Conservation (phyloP, 92 coral and sea anemone genomes). For the Galaxea fascicularis region DNA sequence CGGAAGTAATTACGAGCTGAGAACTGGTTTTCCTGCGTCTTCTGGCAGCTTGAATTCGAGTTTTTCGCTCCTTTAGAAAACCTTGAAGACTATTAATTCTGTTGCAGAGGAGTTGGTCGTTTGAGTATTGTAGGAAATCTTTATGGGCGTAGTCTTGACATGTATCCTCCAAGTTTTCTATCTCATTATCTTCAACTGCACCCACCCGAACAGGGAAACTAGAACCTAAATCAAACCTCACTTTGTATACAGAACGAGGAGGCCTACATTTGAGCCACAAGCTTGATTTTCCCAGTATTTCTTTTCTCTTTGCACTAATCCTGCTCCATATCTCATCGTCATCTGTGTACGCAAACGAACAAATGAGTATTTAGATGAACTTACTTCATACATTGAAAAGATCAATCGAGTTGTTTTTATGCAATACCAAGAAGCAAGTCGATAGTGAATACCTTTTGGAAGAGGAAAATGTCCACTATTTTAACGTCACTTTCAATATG, state of each 20-base stretch:
- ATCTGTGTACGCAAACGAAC: background rate
- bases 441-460: too few relatives aligned
- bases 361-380: background rate
- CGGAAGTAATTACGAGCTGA: background rate
- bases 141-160: too few relatives aligned
- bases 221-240: conserved; percentile 30
- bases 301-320: conserved; percentile 40
- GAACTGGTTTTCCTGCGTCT: background rate
- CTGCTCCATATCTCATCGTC: conserved; percentile 46
- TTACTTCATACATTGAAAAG: too few relatives aligned
- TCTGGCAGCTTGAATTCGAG: conserved; percentile 17
- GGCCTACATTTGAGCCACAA: background rate
- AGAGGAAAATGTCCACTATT: too few relatives aligned
- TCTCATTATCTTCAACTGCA: background rate
- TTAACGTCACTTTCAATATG: too few relatives aligned
- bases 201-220: background rate
- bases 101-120: conserved; percentile 16
- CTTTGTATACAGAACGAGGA: conserved; percentile 33
- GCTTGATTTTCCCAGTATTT: conserved; percentile 44
- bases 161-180: background rate
- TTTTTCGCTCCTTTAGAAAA: conserved; percentile 30
- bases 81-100: conserved; percentile 51
- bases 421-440: too few relatives aligned
- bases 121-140: background rate
- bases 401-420: too few relatives aligned